Evolutionary conservation across 2,888 invertebrate genomes (phyloP).

Genomic region (Sturmia bella): DNA sequence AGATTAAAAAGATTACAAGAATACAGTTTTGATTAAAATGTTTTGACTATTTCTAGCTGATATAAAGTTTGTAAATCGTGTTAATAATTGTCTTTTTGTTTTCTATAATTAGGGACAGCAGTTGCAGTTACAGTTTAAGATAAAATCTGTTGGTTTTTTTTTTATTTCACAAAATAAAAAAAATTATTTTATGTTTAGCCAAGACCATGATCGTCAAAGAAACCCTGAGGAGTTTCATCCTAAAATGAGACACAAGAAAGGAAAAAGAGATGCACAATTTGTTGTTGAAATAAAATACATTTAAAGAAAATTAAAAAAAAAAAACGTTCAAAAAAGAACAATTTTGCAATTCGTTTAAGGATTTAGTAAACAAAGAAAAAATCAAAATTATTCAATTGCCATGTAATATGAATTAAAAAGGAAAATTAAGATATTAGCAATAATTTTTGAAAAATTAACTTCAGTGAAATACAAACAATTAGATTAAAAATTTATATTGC

Average conservation of each 20-base stretch:
- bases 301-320: conserved; percentile 12
- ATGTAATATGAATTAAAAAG: no score
- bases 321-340: not conserved
- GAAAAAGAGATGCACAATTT: conserved; percentile 49
- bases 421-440: no score
- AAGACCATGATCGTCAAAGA: conserved; percentile 99
- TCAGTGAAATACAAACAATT: no score
- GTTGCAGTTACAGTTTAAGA: conserved; percentile 57
- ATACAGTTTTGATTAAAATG: conserved; percentile 44
- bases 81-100: conserved; percentile 55
- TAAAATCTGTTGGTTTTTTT: not conserved
- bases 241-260: conserved; percentile 85
- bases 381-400: no score
- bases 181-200: conserved; percentile 84
- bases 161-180: conserved; percentile 26
- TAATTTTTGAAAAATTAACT: no score
- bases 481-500: no score
- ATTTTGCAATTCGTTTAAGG: conserved; percentile 29
- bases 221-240: conserved; percentile 99
- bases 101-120: conserved; percentile 64
- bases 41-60: conserved; percentile 34
- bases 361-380: not conserved
- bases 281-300: conserved; percentile 20
- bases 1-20: conserved; percentile 39
- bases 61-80: conserved; percentile 39